Evolutionary conservation across 1,140 invertebrate species (phyloP).

Genomic region (Copidosoma floridanum): DNA sequence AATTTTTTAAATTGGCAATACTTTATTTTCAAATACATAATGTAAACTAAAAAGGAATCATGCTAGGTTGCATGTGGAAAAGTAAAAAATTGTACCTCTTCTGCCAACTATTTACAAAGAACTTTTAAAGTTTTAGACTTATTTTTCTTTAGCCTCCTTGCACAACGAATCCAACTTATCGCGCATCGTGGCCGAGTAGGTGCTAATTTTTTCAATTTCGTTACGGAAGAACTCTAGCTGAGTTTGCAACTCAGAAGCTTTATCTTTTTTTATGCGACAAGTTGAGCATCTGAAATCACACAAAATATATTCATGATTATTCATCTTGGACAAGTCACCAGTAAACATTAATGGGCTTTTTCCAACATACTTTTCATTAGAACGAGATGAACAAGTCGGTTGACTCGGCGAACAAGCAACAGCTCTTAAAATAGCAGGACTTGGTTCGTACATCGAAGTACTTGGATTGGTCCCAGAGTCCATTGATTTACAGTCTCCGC

Average conservation of each 20-base stretch:
- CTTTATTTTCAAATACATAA: slow-evolving; percentile 17
- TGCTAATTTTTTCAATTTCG: slow-evolving; percentile 43
- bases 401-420: slow-evolving; percentile 25
- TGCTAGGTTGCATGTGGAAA: slow-evolving; percentile 5
- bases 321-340: no score
- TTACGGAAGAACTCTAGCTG: slow-evolving; percentile 40
- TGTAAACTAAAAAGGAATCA: slow-evolving; percentile 18
- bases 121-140: slow-evolving; percentile 2
- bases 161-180: slow-evolving; percentile 41
- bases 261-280: slow-evolving; percentile 30
- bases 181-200: slow-evolving; percentile 39
- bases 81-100: slow-evolving; percentile 26
- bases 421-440: slow-evolving; percentile 3
- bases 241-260: slow-evolving; percentile 35
- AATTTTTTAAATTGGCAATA: slow-evolving; percentile 11
- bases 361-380: slow-evolving; percentile 43
- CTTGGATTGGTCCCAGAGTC: slow-evolving; percentile 20
- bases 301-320: not conserved
- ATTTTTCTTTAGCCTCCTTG: slow-evolving; percentile 29
- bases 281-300: slow-evolving; percentile 27
- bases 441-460: slow-evolving; percentile 22
- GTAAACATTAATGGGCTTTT: not conserved
- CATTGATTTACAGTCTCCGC: slow-evolving; percentile 40
- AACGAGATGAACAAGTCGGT: slow-evolving; percentile 12
- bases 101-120: slow-evolving; percentile 25